Evolutionary conservation across 2,888 invertebrate species (phyloP), one percentile per base, ranked within the genome.

Genomic region (Alviniconcha strummeri): DNA sequence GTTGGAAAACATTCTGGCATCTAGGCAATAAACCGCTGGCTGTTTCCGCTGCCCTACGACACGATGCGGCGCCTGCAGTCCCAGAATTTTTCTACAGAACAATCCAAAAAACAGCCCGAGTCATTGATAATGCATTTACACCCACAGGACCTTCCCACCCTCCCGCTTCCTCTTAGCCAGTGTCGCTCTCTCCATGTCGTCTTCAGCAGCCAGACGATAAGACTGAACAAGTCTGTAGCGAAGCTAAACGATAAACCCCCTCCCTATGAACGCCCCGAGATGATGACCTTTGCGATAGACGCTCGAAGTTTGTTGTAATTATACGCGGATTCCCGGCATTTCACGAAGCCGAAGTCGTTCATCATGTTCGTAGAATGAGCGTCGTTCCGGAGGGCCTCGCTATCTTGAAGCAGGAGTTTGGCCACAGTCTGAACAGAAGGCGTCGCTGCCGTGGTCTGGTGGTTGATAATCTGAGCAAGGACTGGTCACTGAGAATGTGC

Each of bases 351-450:
- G 6, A 4, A 19, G 74, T 52, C 74, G 81, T 74, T 13, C 69
- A 75, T 81, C 74, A 82, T 54, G 82, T 11, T 56, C 54, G 15
- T 9, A 64, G 52, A 82, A 80, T 80, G 69, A 80, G 80, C 69
- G 56, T 57, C 19, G n/a, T 19, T 57, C 76, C 57, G 5, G 19
- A n/a, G 75, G 75, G 54, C 54, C 76, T 77, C 9, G 75, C 54
- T 54, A 15, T 54, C 52, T 15, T 5, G 36, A 5, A 36, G 15
- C 75, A 15, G 54, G 52, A 36, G 15, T 36, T 9, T 36, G 15
- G 9, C n/a, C 17, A 17, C 19, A 36, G 75, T 7, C 75, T 54
- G 36, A 54, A 15, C 75, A 36, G 36, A 75, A 54, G 80, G 71
- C 54, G 69, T 80, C 71, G 64, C 69, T 80, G 55, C 56, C 55